These are phyloP conservation scores for Calameuta idolon DNA, from an alignment of 2,888 invertebrate genomes.

Conservation along the genomic window DNA sequence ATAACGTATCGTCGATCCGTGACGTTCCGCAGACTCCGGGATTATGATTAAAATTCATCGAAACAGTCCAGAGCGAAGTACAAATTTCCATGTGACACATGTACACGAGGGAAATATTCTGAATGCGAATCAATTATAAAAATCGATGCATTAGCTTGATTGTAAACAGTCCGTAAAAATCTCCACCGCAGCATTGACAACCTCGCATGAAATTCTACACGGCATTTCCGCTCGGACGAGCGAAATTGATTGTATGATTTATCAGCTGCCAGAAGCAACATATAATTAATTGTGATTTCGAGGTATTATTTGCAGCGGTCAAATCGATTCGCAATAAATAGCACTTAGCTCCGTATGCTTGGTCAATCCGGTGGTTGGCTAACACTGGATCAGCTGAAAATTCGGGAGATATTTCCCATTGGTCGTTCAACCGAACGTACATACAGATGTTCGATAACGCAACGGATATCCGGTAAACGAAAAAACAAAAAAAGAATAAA, in stretches of 20 bases:
- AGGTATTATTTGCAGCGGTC: constrained; percentile 51
- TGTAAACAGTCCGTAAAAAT: constrained; percentile 5
- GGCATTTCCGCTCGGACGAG: constrained; percentile 22
- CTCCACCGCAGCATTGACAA: constrained; percentile 5
- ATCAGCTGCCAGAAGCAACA: constrained; percentile 56
- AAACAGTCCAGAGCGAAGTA: not conserved
- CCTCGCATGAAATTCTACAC: constrained; percentile 6
- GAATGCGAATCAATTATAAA: not conserved
- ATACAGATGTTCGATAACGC: not conserved
- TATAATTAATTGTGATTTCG: constrained; percentile 59
- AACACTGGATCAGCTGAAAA: constrained; percentile 52
- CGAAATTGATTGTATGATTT: constrained; percentile 60
- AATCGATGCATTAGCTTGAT: constrained; percentile 1
- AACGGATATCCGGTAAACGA: not conserved
- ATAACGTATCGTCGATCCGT: not conserved
- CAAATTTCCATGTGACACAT: constrained; percentile 6
- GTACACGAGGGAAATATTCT: constrained; percentile 10
- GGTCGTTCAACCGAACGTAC: not conserved
- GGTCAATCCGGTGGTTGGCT: constrained; percentile 47
- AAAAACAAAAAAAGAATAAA: not conserved
- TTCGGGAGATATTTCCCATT: constrained; percentile 25
- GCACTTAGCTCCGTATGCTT: constrained; percentile 34
- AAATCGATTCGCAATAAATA: constrained; percentile 61
- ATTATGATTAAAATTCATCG: not conserved
- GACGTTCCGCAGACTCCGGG: not conserved